Evolutionary conservation across 2,888 invertebrate species (phyloP).

Genomic region (Limnephilus lunatus): DNA sequence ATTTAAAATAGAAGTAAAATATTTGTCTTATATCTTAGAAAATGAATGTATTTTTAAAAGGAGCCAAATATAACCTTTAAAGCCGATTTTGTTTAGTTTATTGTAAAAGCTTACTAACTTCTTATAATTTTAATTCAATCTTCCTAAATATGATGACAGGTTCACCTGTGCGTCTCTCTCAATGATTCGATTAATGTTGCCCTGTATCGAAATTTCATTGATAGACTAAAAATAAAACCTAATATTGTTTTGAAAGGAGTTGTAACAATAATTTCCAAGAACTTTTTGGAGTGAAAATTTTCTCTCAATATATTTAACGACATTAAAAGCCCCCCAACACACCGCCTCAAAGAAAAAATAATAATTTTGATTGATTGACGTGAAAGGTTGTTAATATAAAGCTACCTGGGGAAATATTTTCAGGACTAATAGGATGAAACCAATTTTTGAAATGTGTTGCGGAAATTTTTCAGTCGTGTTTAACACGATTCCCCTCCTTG

Average conservation of each 20-base stretch:
- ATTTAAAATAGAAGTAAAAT: background rate
- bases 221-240: background rate
- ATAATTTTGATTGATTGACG: conserved; percentile 2
- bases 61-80: background rate
- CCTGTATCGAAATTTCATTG: background rate
- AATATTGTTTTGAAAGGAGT: background rate
- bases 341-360: background rate
- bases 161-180: background rate
- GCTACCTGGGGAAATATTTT: background rate
- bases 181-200: background rate
- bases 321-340: background rate
- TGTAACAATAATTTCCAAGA: background rate
- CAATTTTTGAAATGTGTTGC: background rate
- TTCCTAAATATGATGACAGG: background rate
- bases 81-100: background rate
- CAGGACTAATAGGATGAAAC: background rate
- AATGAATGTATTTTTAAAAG: background rate
- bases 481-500: background rate
- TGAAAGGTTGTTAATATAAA: conserved; percentile 12
- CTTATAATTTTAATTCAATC: background rate
- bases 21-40: background rate
- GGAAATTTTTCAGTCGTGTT: background rate
- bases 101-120: background rate
- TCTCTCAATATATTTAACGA: background rate
- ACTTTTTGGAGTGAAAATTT: background rate